Conservation (phyloP, 1,140 invertebrate species). For the Phymorhynchus buccinoides region DNA sequence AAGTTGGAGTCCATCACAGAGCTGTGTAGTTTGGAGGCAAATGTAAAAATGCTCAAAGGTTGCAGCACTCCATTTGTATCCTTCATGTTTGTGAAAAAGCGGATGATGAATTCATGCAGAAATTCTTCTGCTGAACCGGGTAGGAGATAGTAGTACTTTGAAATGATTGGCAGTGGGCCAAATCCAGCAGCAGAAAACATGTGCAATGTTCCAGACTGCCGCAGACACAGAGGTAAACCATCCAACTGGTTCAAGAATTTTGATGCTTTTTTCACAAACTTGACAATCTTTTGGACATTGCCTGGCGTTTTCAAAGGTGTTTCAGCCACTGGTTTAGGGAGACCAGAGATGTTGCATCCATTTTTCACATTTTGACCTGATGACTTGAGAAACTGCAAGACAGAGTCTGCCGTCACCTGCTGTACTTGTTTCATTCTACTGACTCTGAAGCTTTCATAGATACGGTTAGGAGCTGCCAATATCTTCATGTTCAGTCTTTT, state of each 20-base stretch:
- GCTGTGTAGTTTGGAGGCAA: neutral
- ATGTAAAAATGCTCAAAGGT: neutral
- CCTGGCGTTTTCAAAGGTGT: constrained; percentile 15
- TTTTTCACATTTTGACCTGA: neutral
- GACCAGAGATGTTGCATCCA: constrained; percentile 3
- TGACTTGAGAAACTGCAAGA: constrained; percentile 15
- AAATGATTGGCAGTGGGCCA: neutral
- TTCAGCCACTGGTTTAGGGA: neutral
- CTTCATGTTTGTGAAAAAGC: neutral
- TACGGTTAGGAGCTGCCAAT: neutral
- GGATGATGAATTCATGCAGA: neutral
- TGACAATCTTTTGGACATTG: neutral
- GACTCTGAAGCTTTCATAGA: constrained; percentile 2
- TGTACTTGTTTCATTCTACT: constrained; percentile 1
- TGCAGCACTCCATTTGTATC: neutral
- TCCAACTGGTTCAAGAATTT: neutral
- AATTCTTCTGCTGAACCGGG: constrained; percentile 7
- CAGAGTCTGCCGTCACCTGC: constrained; percentile 19
- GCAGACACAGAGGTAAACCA: constrained; percentile 22
- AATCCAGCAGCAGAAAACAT: neutral
- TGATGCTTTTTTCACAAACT: neutral
- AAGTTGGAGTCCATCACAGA: neutral
- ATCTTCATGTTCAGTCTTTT: constrained; percentile 33
- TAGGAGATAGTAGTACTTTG: neutral
- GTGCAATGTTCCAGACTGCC: constrained; percentile 13